Evolutionary conservation across 2,797 vertebrate species (phyloP).

Genomic region (Falco cherrug): DNA sequence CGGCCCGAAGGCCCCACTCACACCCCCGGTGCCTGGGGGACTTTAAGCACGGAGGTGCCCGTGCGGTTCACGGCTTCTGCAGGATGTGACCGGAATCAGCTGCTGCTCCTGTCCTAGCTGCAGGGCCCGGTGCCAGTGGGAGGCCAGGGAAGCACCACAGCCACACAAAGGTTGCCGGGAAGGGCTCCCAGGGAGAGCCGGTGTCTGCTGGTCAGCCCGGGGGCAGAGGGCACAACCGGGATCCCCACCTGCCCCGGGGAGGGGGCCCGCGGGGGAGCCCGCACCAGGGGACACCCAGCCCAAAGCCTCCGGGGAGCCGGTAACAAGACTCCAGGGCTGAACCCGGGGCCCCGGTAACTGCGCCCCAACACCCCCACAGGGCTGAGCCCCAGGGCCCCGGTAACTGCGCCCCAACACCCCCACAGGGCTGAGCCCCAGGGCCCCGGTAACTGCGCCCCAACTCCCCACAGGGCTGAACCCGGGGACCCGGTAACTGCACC

Average conservation of each 20-base stretch:
- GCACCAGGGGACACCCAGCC: too few relatives aligned
- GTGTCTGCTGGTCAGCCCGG: background rate
- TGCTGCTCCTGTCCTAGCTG: background rate
- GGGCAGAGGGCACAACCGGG: background rate
- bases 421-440: too few relatives aligned
- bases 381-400: too few relatives aligned
- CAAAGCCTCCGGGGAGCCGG: background rate
- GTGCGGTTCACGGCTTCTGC: too few relatives aligned
- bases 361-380: too few relatives aligned
- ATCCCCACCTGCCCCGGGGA: background rate
- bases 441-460: background rate
- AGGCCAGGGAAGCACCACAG: background rate
- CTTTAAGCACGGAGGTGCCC: background rate
- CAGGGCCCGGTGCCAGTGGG: background rate
- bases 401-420: too few relatives aligned
- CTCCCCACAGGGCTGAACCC: too few relatives aligned
- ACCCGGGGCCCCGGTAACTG: background rate
- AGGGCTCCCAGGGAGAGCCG: background rate
- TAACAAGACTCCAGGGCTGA: background rate
- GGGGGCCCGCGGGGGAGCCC: too few relatives aligned
- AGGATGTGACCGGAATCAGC: background rate
- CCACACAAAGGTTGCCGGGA: too few relatives aligned
- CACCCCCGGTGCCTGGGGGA: background rate
- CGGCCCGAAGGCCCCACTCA: background rate
- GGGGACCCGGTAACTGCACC: background rate